Evolutionary conservation across 2,113 vertebrate genomes (phyloP), one percentile per base, ranked within the genome.

Genomic region (Microtus richardsoni): DNA sequence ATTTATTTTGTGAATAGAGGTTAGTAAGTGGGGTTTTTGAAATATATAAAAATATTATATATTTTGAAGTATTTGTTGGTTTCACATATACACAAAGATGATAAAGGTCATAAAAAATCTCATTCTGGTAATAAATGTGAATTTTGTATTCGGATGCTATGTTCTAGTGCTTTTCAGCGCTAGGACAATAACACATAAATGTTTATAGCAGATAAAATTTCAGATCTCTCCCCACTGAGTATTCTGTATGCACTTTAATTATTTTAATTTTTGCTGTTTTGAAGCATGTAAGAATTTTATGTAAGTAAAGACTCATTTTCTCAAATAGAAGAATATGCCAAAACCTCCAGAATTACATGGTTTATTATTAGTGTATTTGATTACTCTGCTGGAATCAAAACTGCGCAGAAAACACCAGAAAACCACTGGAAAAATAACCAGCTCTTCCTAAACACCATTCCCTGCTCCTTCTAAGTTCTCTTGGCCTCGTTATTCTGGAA

Each of bases 301-400:
- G 41, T 70, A 64, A 87, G 21, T 60, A 95, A 92, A 68, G 49
- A 92, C 0, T 70, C 8, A 30, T 24, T n/a, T 79, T 84, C 91
- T 94, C 64, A 36, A 90, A 49, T 13, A 91, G 16, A 49, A 95
- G 83, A 88, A 64, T 21, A 60, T 64, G 77, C 1, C 47, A 7
- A 92, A 74, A 93, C 86, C 19, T 91, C 30, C 89, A 89, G 49
- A 93, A 78, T 41, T 85, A 70, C 22, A 47, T 44, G 19, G 77
- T 60, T 93, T 88, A 33, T 62, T 70, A 88, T 80, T 66, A 94
- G 54, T 62, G 33, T 93, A 58, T 71, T 88, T 91, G 39, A 92
- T 73, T 17, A 85, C 9, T 12, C 21, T 68, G 88, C 10, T 24
- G 78, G 47, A 49, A 89, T 47, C 74, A 86, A 95, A 86, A 26